Evolutionary conservation across 2,113 vertebrate species (phyloP), one percentile per base, ranked within the genome.

Genomic region (Pseudorectes ferrugineus): DNA sequence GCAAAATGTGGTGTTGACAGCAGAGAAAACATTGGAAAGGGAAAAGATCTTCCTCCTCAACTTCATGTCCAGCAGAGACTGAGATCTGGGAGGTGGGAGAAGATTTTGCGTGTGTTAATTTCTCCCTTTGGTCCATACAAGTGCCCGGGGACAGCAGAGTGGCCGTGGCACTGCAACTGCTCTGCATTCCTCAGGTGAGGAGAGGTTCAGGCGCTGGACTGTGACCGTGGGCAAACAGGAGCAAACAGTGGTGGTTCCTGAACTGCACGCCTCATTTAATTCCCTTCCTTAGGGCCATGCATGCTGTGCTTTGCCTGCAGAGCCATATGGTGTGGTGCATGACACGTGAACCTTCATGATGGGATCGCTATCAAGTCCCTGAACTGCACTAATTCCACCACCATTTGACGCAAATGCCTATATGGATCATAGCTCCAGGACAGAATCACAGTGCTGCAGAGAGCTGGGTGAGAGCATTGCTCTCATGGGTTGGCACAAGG

Each of bases 151-250:
- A 36, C 26, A 36, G 84, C 42, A 31, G 71, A 10, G 67, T 25
- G 62, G 19, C 48, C 0, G 0, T 77, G 76, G 52, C 15, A 3
- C 31, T 24, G 40, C 31, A 28, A 2, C 29, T 82, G 74, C 66
- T 87, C 18, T 13, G 25, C 4, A 1, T 38, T 68, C 25, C 45
- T 66, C 71, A 14, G 61, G 31, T 43, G n/a, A 1, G 0, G 40
- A 52, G 71, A 65, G 52, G 21, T 59, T 42, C 33, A 24, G 70
- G 61, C 1, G 0, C 68, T 33, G 33, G 6, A 11, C 80, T 59
- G 20, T 0, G 1, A 16, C 57, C 8, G 0, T 72, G 63, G 63
- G 85, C 78, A 75, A 65, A 28, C 48, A 45, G 71, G 58, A 83
- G 66, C 49, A 46, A 88, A 49, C 52, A 16, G 59, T n/a, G 29